Base-by-base conservation (phyloP, 2,113 vertebrate genomes). In the Gadus macrocephalus region DNA sequence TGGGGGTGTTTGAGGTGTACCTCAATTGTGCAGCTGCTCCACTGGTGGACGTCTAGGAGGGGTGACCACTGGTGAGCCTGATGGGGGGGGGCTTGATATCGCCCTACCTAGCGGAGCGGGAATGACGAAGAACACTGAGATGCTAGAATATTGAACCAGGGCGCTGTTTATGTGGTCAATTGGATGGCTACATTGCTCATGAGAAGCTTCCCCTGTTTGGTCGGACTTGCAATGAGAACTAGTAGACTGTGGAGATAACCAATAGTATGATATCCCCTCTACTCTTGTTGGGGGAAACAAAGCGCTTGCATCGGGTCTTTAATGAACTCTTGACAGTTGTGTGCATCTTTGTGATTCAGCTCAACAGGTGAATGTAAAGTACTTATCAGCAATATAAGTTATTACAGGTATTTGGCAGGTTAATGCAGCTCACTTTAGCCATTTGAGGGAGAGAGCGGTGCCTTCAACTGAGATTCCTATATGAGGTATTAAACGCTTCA, bases 271-370 rank as follows among this genome's bases (percentile, higher is more conserved):
- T 67, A 72, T 84, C 71, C 62, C 75, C 4, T 35, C 16, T 35
- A 27, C 62, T 35, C 77, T 69, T 83, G 77, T 84, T 25, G 53
- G 22, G 76, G 81, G 81, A 73, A 86, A 81, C 83, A 68, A 83
- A 83, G 79, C 60, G 3, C 61, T 53, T 66, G 68, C 8, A 49
- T 14, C 19, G 25, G 59, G 63, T 79, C 78, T 72, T 74, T 83
- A 86, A 90, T 89, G 85, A 87, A 86, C 80, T 81, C 78, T 67
- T 81, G 74, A 79, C 78, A 66, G 71, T 56, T 74, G 78, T 31
- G 60, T 78, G 71, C 35, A 35, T 74, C 69, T 67, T 74, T 65
- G 28, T 79, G 66, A 76, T 74, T 75, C 76, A 62, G 72, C 75
- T 87, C 86, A 89, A 85, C 68, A 83, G 87, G 77, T 88, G 76